Conservation (phyloP, 2,113 vertebrate genomes). For the Scomber scombrus region DNA sequence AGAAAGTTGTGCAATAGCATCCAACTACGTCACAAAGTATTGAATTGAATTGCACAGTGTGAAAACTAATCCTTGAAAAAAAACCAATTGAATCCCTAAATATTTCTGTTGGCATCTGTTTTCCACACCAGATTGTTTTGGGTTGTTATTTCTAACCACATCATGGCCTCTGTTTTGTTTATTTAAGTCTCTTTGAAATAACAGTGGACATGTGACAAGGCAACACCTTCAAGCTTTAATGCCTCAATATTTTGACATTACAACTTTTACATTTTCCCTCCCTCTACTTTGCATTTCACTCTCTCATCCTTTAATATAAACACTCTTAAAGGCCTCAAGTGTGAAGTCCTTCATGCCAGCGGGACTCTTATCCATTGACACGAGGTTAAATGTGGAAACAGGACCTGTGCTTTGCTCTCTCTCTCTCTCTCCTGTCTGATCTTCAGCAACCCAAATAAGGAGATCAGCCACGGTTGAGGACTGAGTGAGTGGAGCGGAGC, state of each 20-base stretch:
- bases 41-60: neutral
- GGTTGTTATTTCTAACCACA: neutral
- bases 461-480: conserved; percentile 71
- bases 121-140: neutral
- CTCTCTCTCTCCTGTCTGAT: conserved; percentile 57
- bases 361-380: conserved; percentile 71
- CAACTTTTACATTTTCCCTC: neutral
- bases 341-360: conserved; percentile 33
- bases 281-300: conserved; percentile 20
- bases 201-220: neutral
- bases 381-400: conserved; percentile 89
- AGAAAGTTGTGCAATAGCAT: neutral
- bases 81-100: neutral
- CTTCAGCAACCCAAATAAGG: conserved; percentile 93
- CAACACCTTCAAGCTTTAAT: neutral
- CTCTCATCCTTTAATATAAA: conserved; percentile 1
- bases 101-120: neutral
- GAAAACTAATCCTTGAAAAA: neutral
- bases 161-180: neutral
- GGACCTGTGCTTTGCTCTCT: conserved; percentile 44
- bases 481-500: conserved; percentile 58
- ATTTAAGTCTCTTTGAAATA: neutral
- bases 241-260: conserved; percentile 24
- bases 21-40: neutral
- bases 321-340: conserved; percentile 21